phyloP scores from a whole-genome alignment of 2,888 invertebrate species.

The Autographa pulchrina region DNA sequence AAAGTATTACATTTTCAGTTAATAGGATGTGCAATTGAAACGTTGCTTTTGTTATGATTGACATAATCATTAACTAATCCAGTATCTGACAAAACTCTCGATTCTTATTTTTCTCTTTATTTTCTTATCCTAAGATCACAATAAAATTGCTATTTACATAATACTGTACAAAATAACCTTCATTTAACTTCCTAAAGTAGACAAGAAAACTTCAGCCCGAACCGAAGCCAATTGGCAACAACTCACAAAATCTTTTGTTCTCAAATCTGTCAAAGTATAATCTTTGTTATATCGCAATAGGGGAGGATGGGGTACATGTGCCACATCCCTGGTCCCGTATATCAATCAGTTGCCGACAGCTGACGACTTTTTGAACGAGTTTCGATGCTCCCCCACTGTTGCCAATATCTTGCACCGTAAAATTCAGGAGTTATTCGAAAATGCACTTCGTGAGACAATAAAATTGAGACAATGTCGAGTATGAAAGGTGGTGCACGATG shows the following conservation, averaged over 20 bases:
- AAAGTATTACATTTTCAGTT: neutral
- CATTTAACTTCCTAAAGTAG: neutral
- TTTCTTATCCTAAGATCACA: no score
- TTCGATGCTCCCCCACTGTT: constrained; percentile 63
- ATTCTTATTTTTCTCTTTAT: no score
- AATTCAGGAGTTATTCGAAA: constrained; percentile 46
- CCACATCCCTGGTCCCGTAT: constrained; percentile 52
- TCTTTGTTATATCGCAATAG: constrained; percentile 44
- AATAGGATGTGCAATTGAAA: neutral
- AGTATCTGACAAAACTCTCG: no score
- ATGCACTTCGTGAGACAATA: constrained; percentile 53
- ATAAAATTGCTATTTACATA: no score
- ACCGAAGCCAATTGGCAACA: neutral
- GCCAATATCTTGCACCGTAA: constrained; percentile 51
- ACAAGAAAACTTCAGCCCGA: neutral
- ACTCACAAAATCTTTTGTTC: constrained; percentile 25
- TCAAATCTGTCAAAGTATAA: constrained; percentile 43
- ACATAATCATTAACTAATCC: no score
- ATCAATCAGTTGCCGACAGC: constrained; percentile 77
- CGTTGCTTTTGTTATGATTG: no score
- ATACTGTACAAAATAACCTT: no score
- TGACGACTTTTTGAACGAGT: constrained; percentile 81
- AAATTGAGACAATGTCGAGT: neutral
- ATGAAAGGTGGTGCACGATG: constrained; percentile 23
- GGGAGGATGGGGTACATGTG: constrained; percentile 16